phyloP scores from a whole-genome alignment of 2,113 vertebrate genomes.

The Zosterops lateralis region DNA sequence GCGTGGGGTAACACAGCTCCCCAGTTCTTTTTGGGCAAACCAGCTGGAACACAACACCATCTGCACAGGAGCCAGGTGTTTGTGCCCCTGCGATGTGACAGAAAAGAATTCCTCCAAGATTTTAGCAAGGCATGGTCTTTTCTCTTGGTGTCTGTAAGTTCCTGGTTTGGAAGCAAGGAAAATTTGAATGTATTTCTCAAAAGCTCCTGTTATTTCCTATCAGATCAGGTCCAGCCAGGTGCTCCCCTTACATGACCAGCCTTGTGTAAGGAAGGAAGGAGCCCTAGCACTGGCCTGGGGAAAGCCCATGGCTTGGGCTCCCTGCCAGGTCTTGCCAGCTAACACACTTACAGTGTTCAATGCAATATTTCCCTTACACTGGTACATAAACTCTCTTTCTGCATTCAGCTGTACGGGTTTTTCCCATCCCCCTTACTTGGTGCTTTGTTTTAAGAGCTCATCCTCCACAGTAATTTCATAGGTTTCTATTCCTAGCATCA shows the following conservation, averaged over 20 bases:
- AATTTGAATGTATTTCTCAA: neutral
- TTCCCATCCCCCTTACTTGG: neutral
- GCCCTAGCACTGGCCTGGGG: fast-evolving
- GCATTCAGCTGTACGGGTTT: neutral
- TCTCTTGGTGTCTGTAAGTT: neutral
- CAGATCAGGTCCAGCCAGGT: neutral
- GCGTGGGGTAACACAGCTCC: neutral
- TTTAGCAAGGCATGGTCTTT: neutral
- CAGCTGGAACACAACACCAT: neutral
- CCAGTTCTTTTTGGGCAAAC: neutral
- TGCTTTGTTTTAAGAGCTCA: slow-evolving; percentile 19
- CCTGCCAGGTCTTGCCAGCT: neutral
- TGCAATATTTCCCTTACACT: neutral
- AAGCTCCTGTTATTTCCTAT: neutral
- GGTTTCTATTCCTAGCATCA: slow-evolving; percentile 58
- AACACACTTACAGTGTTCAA: fast-evolving
- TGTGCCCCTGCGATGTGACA: neutral
- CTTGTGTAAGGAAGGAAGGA: fast-evolving
- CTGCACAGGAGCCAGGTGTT: neutral
- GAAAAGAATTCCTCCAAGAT: neutral
- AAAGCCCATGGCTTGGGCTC: fast-evolving
- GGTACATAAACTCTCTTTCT: neutral
- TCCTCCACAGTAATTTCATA: slow-evolving; percentile 47
- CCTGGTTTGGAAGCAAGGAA: neutral
- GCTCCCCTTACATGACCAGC: neutral